Evolutionary conservation across 2,888 invertebrate genomes (phyloP).

Genomic region (Hipparchia sbordonii): DNA sequence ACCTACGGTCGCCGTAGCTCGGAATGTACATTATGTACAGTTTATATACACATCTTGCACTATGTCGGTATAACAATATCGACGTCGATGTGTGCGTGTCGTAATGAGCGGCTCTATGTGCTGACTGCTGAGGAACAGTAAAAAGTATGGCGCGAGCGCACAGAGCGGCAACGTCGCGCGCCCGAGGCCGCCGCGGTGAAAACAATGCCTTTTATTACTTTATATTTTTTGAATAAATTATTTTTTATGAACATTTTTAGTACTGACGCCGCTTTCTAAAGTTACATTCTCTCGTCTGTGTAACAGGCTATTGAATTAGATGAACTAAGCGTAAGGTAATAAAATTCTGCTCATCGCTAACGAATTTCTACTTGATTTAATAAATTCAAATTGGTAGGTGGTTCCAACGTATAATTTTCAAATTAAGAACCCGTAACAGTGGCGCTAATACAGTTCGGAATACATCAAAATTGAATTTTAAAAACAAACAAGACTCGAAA

Average conservation of each 20-base stretch:
- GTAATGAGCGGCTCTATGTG: constrained; percentile 81
- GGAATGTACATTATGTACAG: constrained; percentile 77
- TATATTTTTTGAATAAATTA: constrained; percentile 32
- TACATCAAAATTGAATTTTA: constrained; percentile 18
- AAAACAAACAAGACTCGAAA: constrained; percentile 58
- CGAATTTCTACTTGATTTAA: not conserved
- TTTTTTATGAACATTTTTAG: constrained; percentile 17
- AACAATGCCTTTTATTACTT: constrained; percentile 64
- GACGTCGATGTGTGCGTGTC: constrained; percentile 50
- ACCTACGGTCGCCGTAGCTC: constrained; percentile 66
- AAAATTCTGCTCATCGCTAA: not conserved
- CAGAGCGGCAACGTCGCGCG: constrained; percentile 76
- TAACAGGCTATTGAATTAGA: not conserved
- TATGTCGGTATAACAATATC: constrained; percentile 70
- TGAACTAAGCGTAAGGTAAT: not conserved
- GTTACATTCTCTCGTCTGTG: not conserved
- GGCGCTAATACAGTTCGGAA: constrained; percentile 11
- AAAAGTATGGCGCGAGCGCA: constrained; percentile 83
- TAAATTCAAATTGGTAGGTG: not conserved
- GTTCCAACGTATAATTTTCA: constrained; percentile 6
- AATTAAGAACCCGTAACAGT: constrained; percentile 4
- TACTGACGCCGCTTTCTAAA: not conserved
- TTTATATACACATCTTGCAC: constrained; percentile 78
- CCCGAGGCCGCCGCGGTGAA: constrained; percentile 72
- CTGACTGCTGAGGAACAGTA: constrained; percentile 83